phyloP scores from a whole-genome alignment of 1,140 invertebrate genomes.

The Drosophila truncata region DNA sequence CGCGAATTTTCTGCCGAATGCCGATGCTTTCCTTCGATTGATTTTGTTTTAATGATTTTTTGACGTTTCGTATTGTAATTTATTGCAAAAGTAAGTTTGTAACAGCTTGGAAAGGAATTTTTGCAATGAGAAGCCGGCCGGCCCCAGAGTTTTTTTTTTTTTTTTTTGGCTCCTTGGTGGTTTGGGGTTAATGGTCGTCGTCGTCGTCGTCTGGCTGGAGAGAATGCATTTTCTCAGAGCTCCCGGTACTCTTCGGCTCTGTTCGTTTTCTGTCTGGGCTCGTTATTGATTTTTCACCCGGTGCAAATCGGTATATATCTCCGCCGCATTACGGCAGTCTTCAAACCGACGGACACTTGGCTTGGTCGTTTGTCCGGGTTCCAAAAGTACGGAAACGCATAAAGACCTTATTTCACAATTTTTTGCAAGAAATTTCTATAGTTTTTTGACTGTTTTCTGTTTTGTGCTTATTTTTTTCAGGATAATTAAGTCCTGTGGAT shows the following conservation, averaged over 20 bases:
- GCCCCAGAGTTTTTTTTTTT: neutral
- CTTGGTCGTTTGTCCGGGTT: constrained; percentile 31
- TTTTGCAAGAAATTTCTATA: neutral
- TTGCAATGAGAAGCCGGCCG: constrained; percentile 15
- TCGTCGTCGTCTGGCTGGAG: constrained; percentile 24
- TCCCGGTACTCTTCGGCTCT: constrained; percentile 35
- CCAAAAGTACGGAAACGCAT: constrained; percentile 16
- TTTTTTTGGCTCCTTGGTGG: neutral
- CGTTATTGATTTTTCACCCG: constrained; percentile 49
- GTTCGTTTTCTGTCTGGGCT: constrained; percentile 43
- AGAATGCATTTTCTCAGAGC: constrained; percentile 38
- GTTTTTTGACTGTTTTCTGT: neutral
- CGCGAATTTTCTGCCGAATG: constrained; percentile 68
- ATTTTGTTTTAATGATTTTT: constrained; percentile 12
- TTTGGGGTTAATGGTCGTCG: constrained; percentile 19
- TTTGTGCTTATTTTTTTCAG: neutral
- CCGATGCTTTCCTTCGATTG: constrained; percentile 43
- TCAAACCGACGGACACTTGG: constrained; percentile 31
- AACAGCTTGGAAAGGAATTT: neutral
- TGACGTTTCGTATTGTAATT: neutral
- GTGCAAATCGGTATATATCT: constrained; percentile 36
- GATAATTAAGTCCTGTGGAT: constrained; percentile 23
- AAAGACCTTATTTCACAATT: neutral
- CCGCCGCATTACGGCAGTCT: constrained; percentile 27
- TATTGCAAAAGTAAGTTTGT: neutral